Percentiles rank a stretch among this genome's conserved stretches.
These are phyloP conservation scores for Argentina silus DNA, from an alignment of 2,797 vertebrate genomes.

Conservation along the genomic window DNA sequence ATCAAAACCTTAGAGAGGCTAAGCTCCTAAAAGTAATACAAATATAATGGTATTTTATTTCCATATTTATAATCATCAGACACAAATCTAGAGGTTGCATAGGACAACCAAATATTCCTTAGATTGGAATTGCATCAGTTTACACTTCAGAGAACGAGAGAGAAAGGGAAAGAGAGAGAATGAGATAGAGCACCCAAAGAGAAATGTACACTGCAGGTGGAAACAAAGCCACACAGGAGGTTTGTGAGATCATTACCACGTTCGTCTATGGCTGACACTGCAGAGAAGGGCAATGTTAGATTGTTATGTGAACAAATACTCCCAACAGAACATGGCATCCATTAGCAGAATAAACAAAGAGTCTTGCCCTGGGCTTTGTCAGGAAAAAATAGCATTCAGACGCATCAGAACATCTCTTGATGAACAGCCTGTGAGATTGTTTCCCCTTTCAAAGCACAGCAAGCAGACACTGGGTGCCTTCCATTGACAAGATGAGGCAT, in stretches of 20 bases:
- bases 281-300: conserved; percentile 45
- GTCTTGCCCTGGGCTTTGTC: neutral
- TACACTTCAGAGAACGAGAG: neutral
- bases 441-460: neutral
- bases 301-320: conserved; percentile 29
- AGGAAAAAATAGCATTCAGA: neutral
- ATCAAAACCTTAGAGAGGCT: neutral
- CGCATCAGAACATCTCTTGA: too few relatives aligned
- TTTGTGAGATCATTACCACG: conserved; percentile 49
- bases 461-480: neutral
- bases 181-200: neutral
- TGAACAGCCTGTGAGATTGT: neutral
- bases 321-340: neutral
- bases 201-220: neutral
- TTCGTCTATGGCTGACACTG: conserved; percentile 65
- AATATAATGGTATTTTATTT: neutral
- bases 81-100: neutral
- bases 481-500: neutral
- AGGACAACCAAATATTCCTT: neutral
- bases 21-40: neutral
- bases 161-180: neutral
- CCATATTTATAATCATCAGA: too few relatives aligned
- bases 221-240: neutral
- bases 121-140: too few relatives aligned
- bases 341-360: neutral